Percentiles rank a stretch among this genome's conserved stretches.
Conservation (phyloP, 1,140 invertebrate species). For the Drosophila malerkotliana region DNA sequence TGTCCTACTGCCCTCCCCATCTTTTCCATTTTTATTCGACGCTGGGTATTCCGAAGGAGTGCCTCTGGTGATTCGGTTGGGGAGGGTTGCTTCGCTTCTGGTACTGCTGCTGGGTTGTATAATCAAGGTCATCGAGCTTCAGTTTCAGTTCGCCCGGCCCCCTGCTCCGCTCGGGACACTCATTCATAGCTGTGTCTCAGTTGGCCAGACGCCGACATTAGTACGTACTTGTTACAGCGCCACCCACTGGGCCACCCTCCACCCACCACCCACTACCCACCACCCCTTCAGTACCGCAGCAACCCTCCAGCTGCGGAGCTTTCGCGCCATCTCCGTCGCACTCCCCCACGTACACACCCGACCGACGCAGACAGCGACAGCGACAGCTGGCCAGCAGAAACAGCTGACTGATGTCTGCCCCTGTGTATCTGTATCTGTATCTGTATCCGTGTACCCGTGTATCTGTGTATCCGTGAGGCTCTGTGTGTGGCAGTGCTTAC, state of each 20-base stretch:
- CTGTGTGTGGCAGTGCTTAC: slow-evolving; percentile 18
- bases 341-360: slow-evolving; percentile 6
- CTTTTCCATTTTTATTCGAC: slow-evolving; percentile 75
- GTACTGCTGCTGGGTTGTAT: slow-evolving; percentile 31
- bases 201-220: slow-evolving; percentile 79
- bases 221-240: slow-evolving; percentile 60
- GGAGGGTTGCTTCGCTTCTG: slow-evolving; percentile 5
- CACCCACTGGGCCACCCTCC: slow-evolving; percentile 2
- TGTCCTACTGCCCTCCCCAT: slow-evolving; percentile 44
- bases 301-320: slow-evolving; percentile 47
- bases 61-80: slow-evolving; percentile 9
- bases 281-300: not conserved
- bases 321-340: slow-evolving; percentile 66
- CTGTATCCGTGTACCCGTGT: slow-evolving; percentile 10
- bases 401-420: slow-evolving; percentile 70
- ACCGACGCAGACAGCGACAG: slow-evolving; percentile 10
- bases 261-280: slow-evolving; percentile 1
- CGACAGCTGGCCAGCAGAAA: slow-evolving; percentile 68
- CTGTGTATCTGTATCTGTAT: slow-evolving; percentile 18
- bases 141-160: not conserved
- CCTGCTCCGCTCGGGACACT: slow-evolving; percentile 29
- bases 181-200: slow-evolving; percentile 73
- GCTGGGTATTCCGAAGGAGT: slow-evolving; percentile 35
- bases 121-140: slow-evolving; percentile 6
- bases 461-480: slow-evolving; percentile 7